These are phyloP conservation scores for Axea sp. DNA, from an alignment of 2,888 invertebrate species.

Conservation along the genomic window DNA sequence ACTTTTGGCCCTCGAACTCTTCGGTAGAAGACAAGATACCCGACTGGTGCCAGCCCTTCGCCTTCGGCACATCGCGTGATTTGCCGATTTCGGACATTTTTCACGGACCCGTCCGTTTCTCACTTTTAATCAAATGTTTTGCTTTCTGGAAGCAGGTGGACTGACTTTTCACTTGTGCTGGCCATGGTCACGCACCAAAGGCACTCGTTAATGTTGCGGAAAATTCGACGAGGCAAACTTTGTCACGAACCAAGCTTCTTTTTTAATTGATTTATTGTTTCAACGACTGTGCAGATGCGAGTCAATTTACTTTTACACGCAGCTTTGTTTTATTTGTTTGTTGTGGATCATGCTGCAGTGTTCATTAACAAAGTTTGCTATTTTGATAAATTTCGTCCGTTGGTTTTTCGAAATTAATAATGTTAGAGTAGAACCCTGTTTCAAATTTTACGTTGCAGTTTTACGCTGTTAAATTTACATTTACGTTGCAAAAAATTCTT, in stretches of 20 bases:
- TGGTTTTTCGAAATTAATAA: no score
- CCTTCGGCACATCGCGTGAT: slow-evolving; percentile 28
- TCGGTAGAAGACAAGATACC: slow-evolving; percentile 22
- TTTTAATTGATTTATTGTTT: slow-evolving; percentile 54
- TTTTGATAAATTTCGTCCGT: no score
- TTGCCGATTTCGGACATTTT: slow-evolving; percentile 24
- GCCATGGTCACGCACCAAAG: slow-evolving; percentile 7
- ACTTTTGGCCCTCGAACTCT: slow-evolving; percentile 76
- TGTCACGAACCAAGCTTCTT: slow-evolving; percentile 50
- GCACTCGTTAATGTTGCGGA: slow-evolving; percentile 43
- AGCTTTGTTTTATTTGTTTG: slow-evolving; percentile 12
- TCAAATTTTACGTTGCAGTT: no score
- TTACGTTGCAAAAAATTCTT: no score
- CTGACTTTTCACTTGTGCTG: slow-evolving; percentile 1
- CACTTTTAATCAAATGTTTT: slow-evolving; percentile 1
- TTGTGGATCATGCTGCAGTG: slow-evolving; percentile 2
- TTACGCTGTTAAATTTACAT: no score
- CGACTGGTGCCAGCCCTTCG: slow-evolving; percentile 37
- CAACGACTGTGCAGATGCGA: slow-evolving; percentile 44
- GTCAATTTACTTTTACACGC: slow-evolving; percentile 23
- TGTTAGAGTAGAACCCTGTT: no score
- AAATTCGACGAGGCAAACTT: slow-evolving; percentile 39
- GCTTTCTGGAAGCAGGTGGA: slow-evolving; percentile 6
- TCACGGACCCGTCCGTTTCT: slow-evolving; percentile 18
- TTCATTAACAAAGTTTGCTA: no score